phyloP scores from a whole-genome alignment of 1,140 invertebrate genomes.

The Apis florea region DNA sequence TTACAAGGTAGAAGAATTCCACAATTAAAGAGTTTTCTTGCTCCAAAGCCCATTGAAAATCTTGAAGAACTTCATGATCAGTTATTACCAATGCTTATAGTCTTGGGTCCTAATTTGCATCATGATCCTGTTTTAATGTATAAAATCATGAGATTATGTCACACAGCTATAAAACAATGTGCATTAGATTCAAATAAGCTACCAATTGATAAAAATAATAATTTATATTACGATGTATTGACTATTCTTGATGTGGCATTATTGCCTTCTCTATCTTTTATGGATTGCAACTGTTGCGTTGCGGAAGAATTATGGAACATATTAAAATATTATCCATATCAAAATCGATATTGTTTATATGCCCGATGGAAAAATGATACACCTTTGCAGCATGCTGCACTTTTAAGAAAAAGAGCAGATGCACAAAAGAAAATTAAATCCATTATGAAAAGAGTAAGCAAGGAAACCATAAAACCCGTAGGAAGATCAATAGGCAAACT shows the following conservation, averaged over 20 bases:
- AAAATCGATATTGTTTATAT: constrained; percentile 94
- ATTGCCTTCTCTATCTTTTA: constrained; percentile 93
- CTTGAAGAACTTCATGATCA: constrained; percentile 88
- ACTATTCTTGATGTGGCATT: constrained; percentile 93
- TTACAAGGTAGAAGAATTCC: constrained; percentile 83
- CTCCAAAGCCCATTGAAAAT: constrained; percentile 82
- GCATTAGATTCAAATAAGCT: constrained; percentile 73
- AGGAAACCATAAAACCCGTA: constrained; percentile 98
- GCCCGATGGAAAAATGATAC: constrained; percentile 96
- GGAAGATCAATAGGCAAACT: constrained; percentile 98
- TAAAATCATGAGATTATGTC: constrained; percentile 88
- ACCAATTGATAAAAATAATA: constrained; percentile 75
- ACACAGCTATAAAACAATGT: constrained; percentile 79
- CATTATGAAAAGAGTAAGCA: constrained; percentile 98
- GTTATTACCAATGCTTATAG: constrained; percentile 92
- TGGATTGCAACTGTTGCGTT: constrained; percentile 97
- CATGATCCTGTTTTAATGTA: constrained; percentile 94
- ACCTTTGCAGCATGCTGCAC: constrained; percentile 88
- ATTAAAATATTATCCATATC: constrained; percentile 95
- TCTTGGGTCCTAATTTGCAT: constrained; percentile 93
- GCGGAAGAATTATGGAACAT: constrained; percentile 98
- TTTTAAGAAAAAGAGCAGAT: constrained; percentile 91
- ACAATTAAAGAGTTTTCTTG: constrained; percentile 82
- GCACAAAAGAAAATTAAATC: constrained; percentile 96
- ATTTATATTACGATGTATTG: constrained; percentile 89